phyloP scores from a whole-genome alignment of 2,797 vertebrate species.

The Rhyacichthys aspro region DNA sequence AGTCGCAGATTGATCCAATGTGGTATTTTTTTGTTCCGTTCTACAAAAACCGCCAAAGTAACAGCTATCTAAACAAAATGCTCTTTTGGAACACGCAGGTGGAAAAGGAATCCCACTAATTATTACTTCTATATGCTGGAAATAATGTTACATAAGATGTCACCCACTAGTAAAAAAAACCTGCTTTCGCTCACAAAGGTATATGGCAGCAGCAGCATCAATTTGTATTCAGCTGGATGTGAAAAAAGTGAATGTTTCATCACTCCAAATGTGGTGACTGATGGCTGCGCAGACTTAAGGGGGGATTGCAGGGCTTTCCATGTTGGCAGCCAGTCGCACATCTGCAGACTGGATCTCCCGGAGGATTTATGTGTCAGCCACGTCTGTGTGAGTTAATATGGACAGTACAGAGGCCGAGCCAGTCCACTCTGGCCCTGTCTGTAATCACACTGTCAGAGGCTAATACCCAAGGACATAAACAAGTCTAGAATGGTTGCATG shows the following conservation, averaged over 20 bases:
- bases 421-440: not conserved
- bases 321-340: constrained; percentile 51
- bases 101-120: constrained; percentile 15
- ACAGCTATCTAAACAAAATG: constrained; percentile 10
- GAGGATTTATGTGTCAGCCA: constrained; percentile 46
- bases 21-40: constrained; percentile 6
- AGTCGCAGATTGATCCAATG: no score
- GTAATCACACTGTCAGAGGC: not conserved
- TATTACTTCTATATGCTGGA: constrained; percentile 7
- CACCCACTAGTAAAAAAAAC: constrained; percentile 43
- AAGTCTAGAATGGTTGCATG: no score
- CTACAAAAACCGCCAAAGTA: constrained; percentile 3
- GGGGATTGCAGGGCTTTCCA: constrained; percentile 44
- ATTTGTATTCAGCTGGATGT: constrained; percentile 39
- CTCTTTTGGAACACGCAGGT: not conserved
- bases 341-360: constrained; percentile 48
- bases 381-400: constrained; percentile 26
- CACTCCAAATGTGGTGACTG: constrained; percentile 59
- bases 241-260: constrained; percentile 38
- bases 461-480: no score
- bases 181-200: constrained; percentile 35
- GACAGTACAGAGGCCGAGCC: constrained; percentile 18
- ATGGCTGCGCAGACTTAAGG: constrained; percentile 41
- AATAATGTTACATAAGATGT: constrained; percentile 22
- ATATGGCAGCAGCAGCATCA: constrained; percentile 50